phyloP scores from a whole-genome alignment of 2,797 vertebrate species.

The Sebastes hubbsi region DNA sequence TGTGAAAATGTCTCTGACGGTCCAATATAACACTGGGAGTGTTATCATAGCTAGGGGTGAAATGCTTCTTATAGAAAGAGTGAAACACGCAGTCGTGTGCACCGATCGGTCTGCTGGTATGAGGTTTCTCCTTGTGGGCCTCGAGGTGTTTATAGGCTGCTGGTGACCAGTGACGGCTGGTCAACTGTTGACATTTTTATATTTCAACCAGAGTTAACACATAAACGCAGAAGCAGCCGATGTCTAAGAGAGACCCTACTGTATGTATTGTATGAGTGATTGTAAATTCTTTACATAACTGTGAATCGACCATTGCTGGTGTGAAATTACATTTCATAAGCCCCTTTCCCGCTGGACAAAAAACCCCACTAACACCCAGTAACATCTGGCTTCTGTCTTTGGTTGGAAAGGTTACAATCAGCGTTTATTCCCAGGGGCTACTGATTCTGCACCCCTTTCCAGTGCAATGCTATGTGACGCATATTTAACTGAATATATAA shows the following conservation, averaged over 20 bases:
- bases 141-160: constrained; percentile 46
- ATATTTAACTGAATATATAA: too few species aligned
- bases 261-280: background rate
- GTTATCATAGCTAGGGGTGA: background rate
- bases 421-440: too few species aligned
- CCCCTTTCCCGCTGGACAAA: too few species aligned
- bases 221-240: background rate
- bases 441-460: too few species aligned
- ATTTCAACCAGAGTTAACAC: constrained; percentile 5
- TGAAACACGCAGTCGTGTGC: background rate
- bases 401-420: too few species aligned
- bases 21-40: background rate
- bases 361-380: too few species aligned
- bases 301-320: background rate
- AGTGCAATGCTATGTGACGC: too few species aligned
- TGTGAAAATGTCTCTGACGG: background rate
- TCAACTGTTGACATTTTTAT: constrained; percentile 56
- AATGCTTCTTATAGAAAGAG: too few species aligned
- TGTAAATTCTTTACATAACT: background rate
- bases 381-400: too few species aligned
- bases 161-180: constrained; percentile 15
- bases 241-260: background rate
- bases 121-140: background rate
- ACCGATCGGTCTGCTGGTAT: constrained; percentile 1
- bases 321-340: background rate